Base-by-base conservation (phyloP, 2,113 vertebrate species). In the Dascyllus trimaculatus region DNA sequence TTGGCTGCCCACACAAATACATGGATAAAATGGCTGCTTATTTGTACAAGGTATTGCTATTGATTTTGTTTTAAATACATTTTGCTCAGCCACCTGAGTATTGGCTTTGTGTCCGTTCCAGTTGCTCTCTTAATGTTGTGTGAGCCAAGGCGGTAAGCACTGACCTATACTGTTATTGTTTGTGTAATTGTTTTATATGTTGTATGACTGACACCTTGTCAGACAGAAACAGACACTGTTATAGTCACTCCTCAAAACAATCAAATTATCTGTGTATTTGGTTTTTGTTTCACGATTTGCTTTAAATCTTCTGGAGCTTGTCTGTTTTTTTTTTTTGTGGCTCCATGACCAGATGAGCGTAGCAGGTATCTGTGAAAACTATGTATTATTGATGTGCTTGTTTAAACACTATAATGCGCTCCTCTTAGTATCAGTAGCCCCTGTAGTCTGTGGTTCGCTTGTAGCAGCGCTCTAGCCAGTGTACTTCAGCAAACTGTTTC, bases 61-160 rank as follows among this genome's bases (percentile, higher is more conserved):
- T 89, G 92, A 93, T 93, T 93, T 93, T 86, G 79, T 91, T 91
- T 91, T 90, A 85, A 91, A 91, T 92, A 92, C 81, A 87, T 91
- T 89, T 91, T 84, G 82, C 83, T 73, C 4, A 26, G 82, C 88
- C 91, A 92, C 89, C 81, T 76, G 93, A 80, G 86, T 88, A 92
- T 92, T 83, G 88, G 89, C 81, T 85, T 89, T 84, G 75, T 92
- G 92, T 90, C 88, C 78, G 48, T 91, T 85, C 11, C 10, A 75
- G 85, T 90, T 85, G 84, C 85, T 88, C 85, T 90, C 75, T 89
- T 89, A 87, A 85, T 87, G 79, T 29, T 62, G 46, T 74, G 71
- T 57, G 71, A 85, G 80, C 72, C 71, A 58, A 76, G 61, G 78
- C 11, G 1, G 40, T 67, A 64, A 86, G 71, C 78, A 29, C 75